Base-by-base conservation (phyloP, 2,113 vertebrate genomes). In the Festucalex cinctus region DNA sequence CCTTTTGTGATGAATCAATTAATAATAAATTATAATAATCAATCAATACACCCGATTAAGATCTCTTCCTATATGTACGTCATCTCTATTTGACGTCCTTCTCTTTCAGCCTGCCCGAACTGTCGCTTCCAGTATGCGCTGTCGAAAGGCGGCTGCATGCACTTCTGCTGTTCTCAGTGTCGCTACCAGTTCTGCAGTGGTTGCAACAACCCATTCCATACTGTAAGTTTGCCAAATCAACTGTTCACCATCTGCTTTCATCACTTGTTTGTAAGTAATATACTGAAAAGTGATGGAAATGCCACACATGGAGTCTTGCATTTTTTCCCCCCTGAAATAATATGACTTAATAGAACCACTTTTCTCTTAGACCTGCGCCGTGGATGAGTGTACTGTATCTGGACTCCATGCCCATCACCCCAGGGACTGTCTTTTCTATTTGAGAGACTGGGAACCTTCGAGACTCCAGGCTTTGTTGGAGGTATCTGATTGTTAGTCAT, bases 181-280 rank as follows among this genome's bases (percentile, higher is more conserved):
- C 91, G 94, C 0, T 94, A 96, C 83, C 93, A 95, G 87, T 96
- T 95, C 88, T 96, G 95, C 91, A 95, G 95, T 2, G 94, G 95
- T 84, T 96, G 95, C 77, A 95, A 95, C 85, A 94, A 94, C 70
- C 83, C 94, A 26, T 95, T 96, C 79, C 93, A 95, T 24, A 91
- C 91, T 2, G 91, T 92, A 54, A 88, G 91, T 81, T 60, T 41
- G 24, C 63, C 35, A 41, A 41, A 22, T 16, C 9, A 12, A 3
- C 36, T 12, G 28, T 3, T 36, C 32, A 3, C 20, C 46, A n/a
- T n/a, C 20, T 13, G 2, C 0, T 20, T 19, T 9, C 0, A 59
- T 35, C 7, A 36, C 17, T 4, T 4, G 41, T 28, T 28, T 22
- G 22, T 3, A 54, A 44, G 43, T 2, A 14, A 0, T 28, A 28